phyloP scores from a whole-genome alignment of 2,888 invertebrate species.

The Cataglyphis altisquamis region DNA sequence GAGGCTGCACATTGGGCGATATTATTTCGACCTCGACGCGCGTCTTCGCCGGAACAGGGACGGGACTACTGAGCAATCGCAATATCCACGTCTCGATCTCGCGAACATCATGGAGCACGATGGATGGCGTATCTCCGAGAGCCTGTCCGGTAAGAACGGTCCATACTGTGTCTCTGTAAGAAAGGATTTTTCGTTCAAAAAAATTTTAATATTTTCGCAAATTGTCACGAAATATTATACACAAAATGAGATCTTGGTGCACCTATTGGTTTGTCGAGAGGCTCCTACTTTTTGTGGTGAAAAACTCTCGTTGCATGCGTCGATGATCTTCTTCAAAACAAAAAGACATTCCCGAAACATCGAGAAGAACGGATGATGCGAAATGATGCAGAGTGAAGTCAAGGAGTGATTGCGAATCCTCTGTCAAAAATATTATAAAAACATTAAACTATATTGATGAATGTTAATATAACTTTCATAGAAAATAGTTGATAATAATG shows the following conservation, averaged over 20 bases:
- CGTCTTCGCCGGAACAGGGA: conserved; percentile 99
- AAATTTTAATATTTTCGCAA: background rate
- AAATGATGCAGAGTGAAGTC: conserved; percentile 98
- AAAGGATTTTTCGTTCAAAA: background rate
- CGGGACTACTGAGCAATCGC: conserved; percentile 97
- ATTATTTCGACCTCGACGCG: conserved; percentile 92
- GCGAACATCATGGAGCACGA: conserved; percentile 97
- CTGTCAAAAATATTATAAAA: conserved; percentile 86
- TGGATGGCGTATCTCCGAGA: conserved; percentile 93
- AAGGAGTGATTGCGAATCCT: conserved; percentile 96
- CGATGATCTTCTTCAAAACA: conserved; percentile 97
- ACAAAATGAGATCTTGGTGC: conserved; percentile 66
- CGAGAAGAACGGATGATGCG: conserved; percentile 99
- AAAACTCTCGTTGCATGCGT: conserved; percentile 98
- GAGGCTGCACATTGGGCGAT: conserved; percentile 94
- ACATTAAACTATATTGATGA: background rate
- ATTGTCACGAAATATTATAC: background rate
- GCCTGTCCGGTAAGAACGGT: conserved; percentile 95
- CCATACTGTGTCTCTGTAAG: conserved; percentile 97
- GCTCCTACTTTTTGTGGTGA: conserved; percentile 95
- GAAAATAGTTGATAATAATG: background rate
- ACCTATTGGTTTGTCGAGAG: conserved; percentile 95
- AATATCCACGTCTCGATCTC: conserved; percentile 99
- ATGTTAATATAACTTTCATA: background rate
- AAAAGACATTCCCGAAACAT: conserved; percentile 99